Percentiles rank a stretch among this genome's conserved stretches.
These are phyloP conservation scores for Enteromius argenteus DNA, from an alignment of 2,797 vertebrate genomes.

Conservation along the genomic window DNA sequence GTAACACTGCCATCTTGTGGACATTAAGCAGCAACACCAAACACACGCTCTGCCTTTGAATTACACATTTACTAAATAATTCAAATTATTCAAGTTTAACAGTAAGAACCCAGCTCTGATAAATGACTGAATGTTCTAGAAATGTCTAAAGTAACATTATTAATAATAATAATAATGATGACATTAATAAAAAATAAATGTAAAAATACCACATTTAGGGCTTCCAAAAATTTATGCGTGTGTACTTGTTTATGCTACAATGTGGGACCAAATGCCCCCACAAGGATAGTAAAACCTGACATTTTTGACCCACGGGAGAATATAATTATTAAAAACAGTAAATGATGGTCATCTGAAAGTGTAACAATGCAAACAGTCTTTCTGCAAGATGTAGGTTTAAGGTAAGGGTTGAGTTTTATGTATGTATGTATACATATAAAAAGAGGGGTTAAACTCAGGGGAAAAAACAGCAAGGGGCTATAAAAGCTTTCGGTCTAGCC, in stretches of 20 bases:
- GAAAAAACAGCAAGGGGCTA: neutral
- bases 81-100: neutral
- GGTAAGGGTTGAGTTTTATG: too few relatives aligned
- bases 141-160: too few relatives aligned
- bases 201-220: neutral
- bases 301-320: too few relatives aligned
- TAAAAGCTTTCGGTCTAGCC: slow-evolving; percentile 69
- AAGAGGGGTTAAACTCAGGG: neutral
- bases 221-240: neutral
- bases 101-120: neutral
- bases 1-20: slow-evolving; percentile 36
- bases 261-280: too few relatives aligned
- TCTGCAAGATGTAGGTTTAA: neutral
- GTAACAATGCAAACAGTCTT: too few relatives aligned
- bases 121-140: neutral
- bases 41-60: neutral
- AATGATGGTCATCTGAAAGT: too few relatives aligned
- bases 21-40: neutral
- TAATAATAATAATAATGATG: too few relatives aligned
- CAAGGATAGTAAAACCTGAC: too few relatives aligned
- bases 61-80: neutral
- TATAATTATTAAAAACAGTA: too few relatives aligned
- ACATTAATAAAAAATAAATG: neutral
- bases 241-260: too few relatives aligned
- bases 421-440: too few relatives aligned